phyloP scores from a whole-genome alignment of 2,888 invertebrate genomes.

The Nemotelus pantherinus region DNA sequence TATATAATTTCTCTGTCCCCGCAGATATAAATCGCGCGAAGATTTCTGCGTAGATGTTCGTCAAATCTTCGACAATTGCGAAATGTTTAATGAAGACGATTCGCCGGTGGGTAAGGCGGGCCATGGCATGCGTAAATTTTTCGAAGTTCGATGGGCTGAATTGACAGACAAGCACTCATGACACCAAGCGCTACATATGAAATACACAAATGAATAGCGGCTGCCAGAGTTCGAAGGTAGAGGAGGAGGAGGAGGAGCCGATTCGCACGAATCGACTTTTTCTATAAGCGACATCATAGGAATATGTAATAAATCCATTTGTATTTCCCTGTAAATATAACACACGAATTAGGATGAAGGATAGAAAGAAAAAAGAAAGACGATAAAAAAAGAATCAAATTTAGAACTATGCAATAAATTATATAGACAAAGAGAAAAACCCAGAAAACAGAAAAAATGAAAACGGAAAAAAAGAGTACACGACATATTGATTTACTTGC shows the following conservation, averaged over 20 bases:
- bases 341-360: not conserved
- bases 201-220: slow-evolving; percentile 54
- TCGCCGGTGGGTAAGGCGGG: slow-evolving; percentile 97
- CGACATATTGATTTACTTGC: slow-evolving; percentile 12
- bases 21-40: slow-evolving; percentile 90
- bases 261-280: not conserved
- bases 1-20: slow-evolving; percentile 51
- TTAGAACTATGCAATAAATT: slow-evolving; percentile 1
- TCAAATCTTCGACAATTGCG: slow-evolving; percentile 96
- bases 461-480: slow-evolving; percentile 13
- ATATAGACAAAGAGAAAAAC: not conserved
- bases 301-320: not conserved
- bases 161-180: slow-evolving; percentile 67
- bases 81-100: slow-evolving; percentile 98
- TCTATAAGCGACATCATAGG: not conserved
- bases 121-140: slow-evolving; percentile 91
- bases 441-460: not conserved
- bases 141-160: slow-evolving; percentile 89
- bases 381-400: slow-evolving; percentile 1
- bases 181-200: slow-evolving; percentile 60
- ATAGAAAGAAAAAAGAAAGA: no score
- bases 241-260: not conserved
- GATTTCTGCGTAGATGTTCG: slow-evolving; percentile 93
- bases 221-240: not conserved
- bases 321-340: not conserved